Percentiles rank a stretch among this genome's conserved stretches.
Evolutionary conservation across 37 sponge, comb jelly and placozoan genomes (phyloP).

Genomic region (Aphrocallistes beatrix): DNA sequence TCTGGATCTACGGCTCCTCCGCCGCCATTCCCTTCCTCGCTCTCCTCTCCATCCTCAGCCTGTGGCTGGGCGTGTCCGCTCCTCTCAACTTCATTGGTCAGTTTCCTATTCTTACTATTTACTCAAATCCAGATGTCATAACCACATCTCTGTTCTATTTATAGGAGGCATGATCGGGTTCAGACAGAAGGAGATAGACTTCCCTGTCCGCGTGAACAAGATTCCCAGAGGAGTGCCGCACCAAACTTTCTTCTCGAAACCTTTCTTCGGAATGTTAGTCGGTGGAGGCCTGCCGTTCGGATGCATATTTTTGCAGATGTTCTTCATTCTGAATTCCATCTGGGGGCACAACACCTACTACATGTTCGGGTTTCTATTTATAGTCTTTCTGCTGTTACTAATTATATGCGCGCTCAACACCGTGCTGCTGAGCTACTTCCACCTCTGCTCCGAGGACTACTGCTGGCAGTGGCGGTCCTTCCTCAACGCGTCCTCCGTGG

Average conservation of each 20-base stretch:
- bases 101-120: not conserved
- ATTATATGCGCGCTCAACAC: conserved; percentile 82
- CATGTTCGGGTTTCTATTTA: conserved; percentile 97
- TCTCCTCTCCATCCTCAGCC: conserved; percentile 69
- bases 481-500: conserved; percentile 62
- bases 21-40: conserved; percentile 97
- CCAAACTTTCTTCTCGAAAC: conserved; percentile 68
- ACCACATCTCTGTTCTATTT: not conserved
- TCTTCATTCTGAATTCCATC: conserved; percentile 93
- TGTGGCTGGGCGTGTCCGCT: conserved; percentile 89
- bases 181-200: conserved; percentile 25
- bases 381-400: conserved; percentile 72
- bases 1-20: conserved; percentile 81
- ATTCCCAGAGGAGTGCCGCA: conserved; percentile 95
- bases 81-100: conserved; percentile 92
- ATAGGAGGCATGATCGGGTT: conserved; percentile 2
- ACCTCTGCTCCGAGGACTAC: conserved; percentile 96
- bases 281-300: conserved; percentile 97
- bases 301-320: conserved; percentile 93
- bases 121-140: no score
- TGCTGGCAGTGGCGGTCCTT: conserved; percentile 99
- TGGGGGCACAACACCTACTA: conserved; percentile 98
- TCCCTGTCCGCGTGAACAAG: conserved; percentile 86
- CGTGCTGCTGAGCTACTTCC: conserved; percentile 95
- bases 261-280: conserved; percentile 71